Evolutionary conservation across 2,888 invertebrate genomes (phyloP).

Genomic region (Drosophila silvestris): DNA sequence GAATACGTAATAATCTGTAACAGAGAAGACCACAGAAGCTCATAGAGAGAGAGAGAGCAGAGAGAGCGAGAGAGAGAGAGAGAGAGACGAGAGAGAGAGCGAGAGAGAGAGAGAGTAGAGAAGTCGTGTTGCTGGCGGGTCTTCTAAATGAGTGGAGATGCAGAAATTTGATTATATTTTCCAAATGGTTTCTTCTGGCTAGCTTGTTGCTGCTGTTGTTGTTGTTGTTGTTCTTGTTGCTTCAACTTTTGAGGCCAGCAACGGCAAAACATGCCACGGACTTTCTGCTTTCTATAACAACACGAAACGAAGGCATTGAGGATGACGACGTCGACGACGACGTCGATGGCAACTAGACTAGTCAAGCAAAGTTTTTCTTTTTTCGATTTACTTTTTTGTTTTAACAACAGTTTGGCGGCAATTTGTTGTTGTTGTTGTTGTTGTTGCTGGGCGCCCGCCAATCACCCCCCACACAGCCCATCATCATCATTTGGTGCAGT

Average conservation of each 20-base stretch:
- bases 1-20: slow-evolving; percentile 42
- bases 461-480: background rate
- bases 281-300: slow-evolving; percentile 63
- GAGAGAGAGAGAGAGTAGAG: background rate
- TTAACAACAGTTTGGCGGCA: slow-evolving; percentile 51
- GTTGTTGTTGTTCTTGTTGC: slow-evolving; percentile 27
- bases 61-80: background rate
- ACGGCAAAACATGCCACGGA: slow-evolving; percentile 60
- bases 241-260: slow-evolving; percentile 58
- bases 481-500: background rate
- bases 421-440: slow-evolving; percentile 32
- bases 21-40: slow-evolving; percentile 12
- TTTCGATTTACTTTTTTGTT: slow-evolving; percentile 21
- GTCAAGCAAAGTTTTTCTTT: slow-evolving; percentile 44
- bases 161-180: slow-evolving; percentile 68
- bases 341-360: slow-evolving; percentile 44
- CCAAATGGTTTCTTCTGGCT: slow-evolving; percentile 56
- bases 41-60: background rate
- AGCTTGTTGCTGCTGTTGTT: slow-evolving; percentile 12
- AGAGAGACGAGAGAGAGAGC: too few relatives aligned
- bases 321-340: slow-evolving; percentile 29
- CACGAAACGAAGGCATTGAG: slow-evolving; percentile 47
- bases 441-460: background rate
- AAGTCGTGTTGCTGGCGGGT: background rate
- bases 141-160: slow-evolving; percentile 12